A percentile compares a stretch with the other conserved stretches of the same genome.
Evolutionary conservation across 2,113 vertebrate species (phyloP).

Genomic region (Eurypyga helias): DNA sequence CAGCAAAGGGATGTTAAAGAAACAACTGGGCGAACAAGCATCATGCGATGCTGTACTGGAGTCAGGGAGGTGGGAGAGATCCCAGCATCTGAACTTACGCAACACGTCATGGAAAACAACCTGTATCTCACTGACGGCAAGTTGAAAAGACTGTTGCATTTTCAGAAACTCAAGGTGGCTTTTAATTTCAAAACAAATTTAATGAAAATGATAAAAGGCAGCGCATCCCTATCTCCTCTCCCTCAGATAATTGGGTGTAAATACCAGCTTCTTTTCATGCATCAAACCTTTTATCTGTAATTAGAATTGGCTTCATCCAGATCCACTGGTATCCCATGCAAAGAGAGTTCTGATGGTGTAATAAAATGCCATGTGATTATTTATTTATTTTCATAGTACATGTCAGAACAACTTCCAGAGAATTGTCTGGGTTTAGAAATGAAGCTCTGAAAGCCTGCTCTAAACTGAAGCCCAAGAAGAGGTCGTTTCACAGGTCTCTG

Average conservation of each 20-base stretch:
- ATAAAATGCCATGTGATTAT: conserved; percentile 39
- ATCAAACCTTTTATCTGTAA: conserved; percentile 65
- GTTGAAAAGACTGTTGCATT: conserved; percentile 45
- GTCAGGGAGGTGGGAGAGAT: background rate
- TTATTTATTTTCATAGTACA: conserved; percentile 40
- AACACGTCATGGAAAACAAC: background rate
- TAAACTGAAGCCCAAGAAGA: background rate
- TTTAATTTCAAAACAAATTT: conserved; percentile 63
- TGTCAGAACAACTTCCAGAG: conserved; percentile 48
- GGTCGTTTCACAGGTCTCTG: background rate
- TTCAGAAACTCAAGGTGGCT: conserved; percentile 37
- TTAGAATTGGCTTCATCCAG: conserved; percentile 53
- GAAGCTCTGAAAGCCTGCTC: background rate
- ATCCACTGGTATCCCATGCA: conserved; percentile 27
- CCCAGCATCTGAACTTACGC: background rate
- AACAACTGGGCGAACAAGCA: background rate
- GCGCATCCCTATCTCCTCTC: conserved; percentile 27
- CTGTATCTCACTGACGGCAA: background rate
- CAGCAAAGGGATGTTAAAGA: background rate
- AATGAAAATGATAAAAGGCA: conserved; percentile 66
- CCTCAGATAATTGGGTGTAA: conserved; percentile 64
- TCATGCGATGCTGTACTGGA: background rate
- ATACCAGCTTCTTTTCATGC: conserved; percentile 58
- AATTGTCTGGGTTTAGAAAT: background rate
- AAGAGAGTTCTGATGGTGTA: background rate